A percentile compares a stretch with the other conserved stretches of the same genome.
phyloP scores from a whole-genome alignment of 30 jellyfish, hydroid and myxozoan genomes.

The Catostylus mosaicus region DNA sequence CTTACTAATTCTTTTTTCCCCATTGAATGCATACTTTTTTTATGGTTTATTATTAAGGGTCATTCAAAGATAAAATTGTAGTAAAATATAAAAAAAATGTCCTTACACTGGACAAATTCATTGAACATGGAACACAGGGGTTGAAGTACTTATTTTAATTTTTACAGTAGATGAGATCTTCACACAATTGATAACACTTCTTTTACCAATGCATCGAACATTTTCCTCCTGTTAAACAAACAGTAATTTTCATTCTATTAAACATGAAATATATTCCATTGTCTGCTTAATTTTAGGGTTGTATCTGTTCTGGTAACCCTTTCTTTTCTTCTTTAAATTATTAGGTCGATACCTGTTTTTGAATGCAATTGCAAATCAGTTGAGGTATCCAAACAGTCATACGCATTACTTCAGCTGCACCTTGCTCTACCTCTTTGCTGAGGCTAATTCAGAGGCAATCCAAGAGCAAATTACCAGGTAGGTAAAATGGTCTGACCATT shows the following conservation, averaged over 20 bases:
- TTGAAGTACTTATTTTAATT: no score
- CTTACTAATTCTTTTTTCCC: no score
- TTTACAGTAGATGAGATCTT: no score
- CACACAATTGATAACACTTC: no score
- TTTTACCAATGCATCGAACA: background rate
- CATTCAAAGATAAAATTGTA: no score
- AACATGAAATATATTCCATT: background rate
- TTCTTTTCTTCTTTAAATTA: no score
- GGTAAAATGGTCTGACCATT: background rate
- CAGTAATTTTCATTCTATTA: background rate
- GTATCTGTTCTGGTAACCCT: conserved; percentile 83
- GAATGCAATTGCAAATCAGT: conserved; percentile 98
- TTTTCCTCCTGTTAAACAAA: background rate
- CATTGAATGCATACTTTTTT: no score
- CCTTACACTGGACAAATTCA: no score
- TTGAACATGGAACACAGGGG: no score
- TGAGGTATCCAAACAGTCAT: conserved; percentile 98
- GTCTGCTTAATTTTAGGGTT: conserved; percentile 51
- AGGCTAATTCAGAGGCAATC: conserved; percentile 98
- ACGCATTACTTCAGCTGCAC: conserved; percentile 99
- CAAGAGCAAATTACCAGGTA: conserved; percentile 98
- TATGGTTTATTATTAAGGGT: no score
- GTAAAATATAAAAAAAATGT: no score
- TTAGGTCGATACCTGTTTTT: conserved; percentile 97
- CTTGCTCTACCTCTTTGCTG: conserved; percentile 93